A percentile compares a stretch with the other conserved stretches of the same genome.
Evolutionary conservation across 2,888 invertebrate genomes (phyloP).

Genomic region (Epinotia brunnichana): DNA sequence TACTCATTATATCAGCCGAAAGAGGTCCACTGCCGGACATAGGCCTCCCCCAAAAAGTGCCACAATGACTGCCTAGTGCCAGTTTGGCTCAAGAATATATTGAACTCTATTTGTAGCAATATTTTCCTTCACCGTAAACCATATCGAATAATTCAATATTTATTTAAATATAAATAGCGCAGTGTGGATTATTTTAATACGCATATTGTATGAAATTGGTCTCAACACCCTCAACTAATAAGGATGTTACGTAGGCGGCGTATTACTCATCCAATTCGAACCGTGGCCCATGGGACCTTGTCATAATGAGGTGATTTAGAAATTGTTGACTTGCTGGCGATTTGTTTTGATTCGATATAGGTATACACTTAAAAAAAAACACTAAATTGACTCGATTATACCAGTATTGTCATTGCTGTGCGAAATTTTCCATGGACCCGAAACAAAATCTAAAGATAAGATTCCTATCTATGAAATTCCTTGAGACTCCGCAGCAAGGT

Average conservation of each 20-base stretch:
- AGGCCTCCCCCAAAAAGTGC: too few relatives aligned
- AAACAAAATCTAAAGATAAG: too few relatives aligned
- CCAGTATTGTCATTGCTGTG: too few relatives aligned
- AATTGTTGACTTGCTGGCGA: not conserved
- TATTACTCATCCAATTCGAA: slow-evolving; percentile 4
- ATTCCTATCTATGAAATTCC: too few relatives aligned
- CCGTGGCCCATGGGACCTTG: slow-evolving; percentile 5
- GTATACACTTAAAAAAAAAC: not conserved
- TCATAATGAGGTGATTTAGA: slow-evolving; percentile 5
- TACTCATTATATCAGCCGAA: too few relatives aligned
- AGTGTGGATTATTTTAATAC: slow-evolving; percentile 17
- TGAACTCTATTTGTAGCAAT: not conserved
- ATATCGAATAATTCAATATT: not conserved
- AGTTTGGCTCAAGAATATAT: not conserved
- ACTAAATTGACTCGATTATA: not conserved
- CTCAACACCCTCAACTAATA: slow-evolving; percentile 34
- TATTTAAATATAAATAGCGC: slow-evolving; percentile 11
- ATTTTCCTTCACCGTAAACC: not conserved
- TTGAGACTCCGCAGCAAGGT: too few relatives aligned
- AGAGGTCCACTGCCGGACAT: too few relatives aligned
- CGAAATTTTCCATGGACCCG: too few relatives aligned
- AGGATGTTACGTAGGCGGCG: slow-evolving; percentile 37
- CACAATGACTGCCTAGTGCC: too few relatives aligned
- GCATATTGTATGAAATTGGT: slow-evolving; percentile 24
- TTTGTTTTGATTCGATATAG: not conserved